Evolutionary conservation across 2,888 invertebrate genomes (phyloP), one percentile per base, ranked within the genome.

Genomic region (Phyllotreta cruciferae): DNA sequence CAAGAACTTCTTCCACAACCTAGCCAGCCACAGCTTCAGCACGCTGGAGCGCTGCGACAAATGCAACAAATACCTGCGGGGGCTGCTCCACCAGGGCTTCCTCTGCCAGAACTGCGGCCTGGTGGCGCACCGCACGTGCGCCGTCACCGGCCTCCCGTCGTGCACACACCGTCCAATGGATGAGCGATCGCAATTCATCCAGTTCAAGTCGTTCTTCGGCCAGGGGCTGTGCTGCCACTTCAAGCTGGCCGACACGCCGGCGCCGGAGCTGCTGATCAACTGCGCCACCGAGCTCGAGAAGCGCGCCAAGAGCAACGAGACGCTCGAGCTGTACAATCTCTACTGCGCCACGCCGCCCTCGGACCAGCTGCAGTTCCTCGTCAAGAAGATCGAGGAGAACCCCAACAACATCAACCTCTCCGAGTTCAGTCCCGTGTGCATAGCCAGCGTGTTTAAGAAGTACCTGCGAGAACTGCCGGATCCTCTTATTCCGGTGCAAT

Each of bases 41-140:
- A 83, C 84, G 61, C 81, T 90, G 74, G 87, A 90, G 79, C 83
- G 85, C 70, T 91, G 91, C 81, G 88, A 88, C 79, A 87, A 89
- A 79, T 91, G 91, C 80, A 86, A 88, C 79, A 88, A 88, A 79
- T 88, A 86, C 78, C 83, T 91, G 68, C 83, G 88, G 70, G 90
- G 90, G 49, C 81, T 90, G 47, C 82, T 88, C 73, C 87, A 89
- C 74, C 90, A 90, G 80, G 90, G 90, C 54, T 85, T 88, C 65
- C 84, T 89, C 68, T 91, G 90, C 78, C 85, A 88, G 83, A 87
- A 89, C 84, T 91, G 91, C 79, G 89, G 90, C 61, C 81, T 89
- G 71, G 86, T 89, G 66, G 86, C 88, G 69, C 91, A 91, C 80
- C 83, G 88, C 67, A 87, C 88, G 67, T 91, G 90, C 79, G 85